phyloP scores from a whole-genome alignment of 2,797 vertebrate species.

The Agapornis canus region DNA sequence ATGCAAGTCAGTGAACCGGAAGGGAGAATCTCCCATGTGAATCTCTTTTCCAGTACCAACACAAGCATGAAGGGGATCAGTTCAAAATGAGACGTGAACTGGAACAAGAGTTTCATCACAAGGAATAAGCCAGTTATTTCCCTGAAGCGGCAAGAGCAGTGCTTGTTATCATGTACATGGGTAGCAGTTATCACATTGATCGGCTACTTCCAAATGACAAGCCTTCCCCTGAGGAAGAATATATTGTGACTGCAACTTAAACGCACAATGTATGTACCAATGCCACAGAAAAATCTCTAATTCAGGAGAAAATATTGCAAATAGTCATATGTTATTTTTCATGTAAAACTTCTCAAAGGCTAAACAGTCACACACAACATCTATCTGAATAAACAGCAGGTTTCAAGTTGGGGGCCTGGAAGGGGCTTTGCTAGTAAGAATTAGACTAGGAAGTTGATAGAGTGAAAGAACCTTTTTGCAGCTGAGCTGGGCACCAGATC shows the following conservation, averaged over 20 bases:
- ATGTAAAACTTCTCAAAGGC: background rate
- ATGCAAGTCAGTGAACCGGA: background rate
- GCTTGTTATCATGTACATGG: accelerated
- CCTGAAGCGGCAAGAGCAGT: accelerated
- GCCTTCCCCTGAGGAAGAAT: background rate
- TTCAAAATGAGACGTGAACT: background rate
- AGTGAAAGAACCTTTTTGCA: background rate
- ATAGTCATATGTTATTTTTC: accelerated
- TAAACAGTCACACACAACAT: background rate
- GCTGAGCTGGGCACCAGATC: background rate
- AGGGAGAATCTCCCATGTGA: background rate
- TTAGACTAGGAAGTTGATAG: background rate
- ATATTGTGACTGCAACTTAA: background rate
- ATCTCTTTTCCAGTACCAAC: background rate
- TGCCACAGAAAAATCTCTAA: background rate
- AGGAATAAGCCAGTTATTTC: background rate
- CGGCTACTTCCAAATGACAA: background rate
- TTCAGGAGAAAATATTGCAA: background rate
- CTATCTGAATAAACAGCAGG: background rate
- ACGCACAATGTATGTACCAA: background rate
- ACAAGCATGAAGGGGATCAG: background rate
- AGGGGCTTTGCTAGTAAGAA: background rate
- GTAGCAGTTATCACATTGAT: background rate
- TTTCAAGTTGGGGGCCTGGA: background rate
- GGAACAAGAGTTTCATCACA: background rate